Conservation (phyloP, 2,797 vertebrate species). For the Melanogrammus aeglefinus region DNA sequence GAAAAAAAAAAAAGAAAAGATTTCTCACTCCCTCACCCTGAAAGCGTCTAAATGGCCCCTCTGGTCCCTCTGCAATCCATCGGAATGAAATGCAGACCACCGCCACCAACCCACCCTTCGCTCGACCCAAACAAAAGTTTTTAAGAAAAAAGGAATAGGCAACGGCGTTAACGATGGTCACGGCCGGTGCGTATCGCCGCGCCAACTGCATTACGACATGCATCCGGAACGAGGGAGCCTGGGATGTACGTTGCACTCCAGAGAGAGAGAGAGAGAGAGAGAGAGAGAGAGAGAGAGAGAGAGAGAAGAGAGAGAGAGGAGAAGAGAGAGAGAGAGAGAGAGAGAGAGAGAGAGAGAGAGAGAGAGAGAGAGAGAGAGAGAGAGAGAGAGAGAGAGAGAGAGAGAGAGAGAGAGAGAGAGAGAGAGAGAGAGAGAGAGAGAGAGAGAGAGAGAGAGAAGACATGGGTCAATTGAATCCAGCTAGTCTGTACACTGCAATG, state of each 20-base stretch:
- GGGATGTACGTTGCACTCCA: no score
- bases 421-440: slow-evolving; percentile 2
- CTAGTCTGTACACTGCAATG: no score
- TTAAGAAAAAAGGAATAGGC: no score
- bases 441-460: slow-evolving; percentile 13
- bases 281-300: no score
- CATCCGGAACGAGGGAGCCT: not conserved
- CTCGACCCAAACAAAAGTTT: no score
- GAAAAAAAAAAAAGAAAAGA: slow-evolving; percentile 11
- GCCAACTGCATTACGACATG: slow-evolving; percentile 5
- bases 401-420: no score
- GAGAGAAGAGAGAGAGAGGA: slow-evolving; percentile 14
- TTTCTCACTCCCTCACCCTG: slow-evolving; percentile 23
- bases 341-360: no score
- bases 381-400: slow-evolving; percentile 8
- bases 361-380: slow-evolving; percentile 10
- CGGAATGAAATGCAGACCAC: slow-evolving; percentile 7
- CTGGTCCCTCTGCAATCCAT: not conserved
- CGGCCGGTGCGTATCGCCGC: not conserved
- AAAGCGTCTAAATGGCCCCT: slow-evolving; percentile 33
- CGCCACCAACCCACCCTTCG: not conserved
- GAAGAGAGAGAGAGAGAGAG: slow-evolving; percentile 13
- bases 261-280: no score
- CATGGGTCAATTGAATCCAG: slow-evolving; percentile 9
- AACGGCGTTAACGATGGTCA: slow-evolving; percentile 7